Base-by-base conservation (phyloP, 2,797 vertebrate genomes). In the Muscicapa striata region DNA sequence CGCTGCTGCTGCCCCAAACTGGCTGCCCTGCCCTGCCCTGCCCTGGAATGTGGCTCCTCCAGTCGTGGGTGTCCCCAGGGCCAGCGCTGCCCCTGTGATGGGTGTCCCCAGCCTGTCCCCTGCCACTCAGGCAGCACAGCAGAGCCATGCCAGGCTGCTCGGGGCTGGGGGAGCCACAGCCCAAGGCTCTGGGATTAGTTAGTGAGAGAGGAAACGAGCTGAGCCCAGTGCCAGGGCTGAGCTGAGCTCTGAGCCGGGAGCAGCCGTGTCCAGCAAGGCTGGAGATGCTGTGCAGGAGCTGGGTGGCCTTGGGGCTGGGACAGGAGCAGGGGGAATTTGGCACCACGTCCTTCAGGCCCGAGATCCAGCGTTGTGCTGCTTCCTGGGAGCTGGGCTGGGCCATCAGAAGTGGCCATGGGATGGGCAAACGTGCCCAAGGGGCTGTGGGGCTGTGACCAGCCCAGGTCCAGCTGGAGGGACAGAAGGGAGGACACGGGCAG, bases 391-490 rank as follows among this genome's bases (percentile, higher is more conserved):
- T 48, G 75, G 16, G 5, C 30, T 5, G 21, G n/a, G 58, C 40
- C 36, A 0, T 1, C 9, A 0, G 10, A 6, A 0, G 2, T 13
- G 29, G 5, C 80, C 22, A 0, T 0, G 8, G 59, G 19, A 21
- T 24, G 2, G 55, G 15, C 4, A 38, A 29, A 41, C 0, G 0
- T 20, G 52, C 4, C 43, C 13, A 0, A 38, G 22, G 55, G 26
- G 4, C 30, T 17, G 26, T 1, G 41, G 48, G 62, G 49, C n/a
- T 55, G 15, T 0, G 0, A 3, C 43, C 70, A 20, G 26, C 34
- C 46, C 34, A 2, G 38, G 0, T 27, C 3, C 26, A 36, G 64
- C 13, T 1, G 7, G 27, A 9, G 9, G 36, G 68, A 34, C 49
- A 23, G 36, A 10, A 45, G 15, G 16, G 59, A 40, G 15, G 36